These are phyloP conservation scores for Rhizomys pruinosus DNA, from an alignment of 2,113 vertebrate genomes.

Conservation along the genomic window DNA sequence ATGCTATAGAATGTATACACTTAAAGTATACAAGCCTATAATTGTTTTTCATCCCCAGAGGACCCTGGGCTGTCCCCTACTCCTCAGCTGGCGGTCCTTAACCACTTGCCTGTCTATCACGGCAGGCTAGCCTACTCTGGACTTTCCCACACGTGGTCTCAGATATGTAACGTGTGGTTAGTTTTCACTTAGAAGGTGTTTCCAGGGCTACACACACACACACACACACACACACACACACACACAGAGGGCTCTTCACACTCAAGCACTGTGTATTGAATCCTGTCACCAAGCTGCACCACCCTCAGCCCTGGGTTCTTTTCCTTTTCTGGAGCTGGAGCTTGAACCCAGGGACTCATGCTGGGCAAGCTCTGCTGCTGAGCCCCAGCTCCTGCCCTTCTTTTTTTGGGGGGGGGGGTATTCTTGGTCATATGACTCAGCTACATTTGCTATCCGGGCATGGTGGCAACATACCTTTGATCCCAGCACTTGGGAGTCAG, in stretches of 20 bases:
- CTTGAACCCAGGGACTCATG: background rate
- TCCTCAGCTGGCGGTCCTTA: no score
- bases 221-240: no score
- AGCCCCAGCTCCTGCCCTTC: no score
- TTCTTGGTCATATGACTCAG: no score
- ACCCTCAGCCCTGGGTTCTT: background rate
- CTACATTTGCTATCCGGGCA: no score
- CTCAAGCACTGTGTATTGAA: no score
- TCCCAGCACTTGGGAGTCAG: no score
- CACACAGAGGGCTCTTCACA: no score
- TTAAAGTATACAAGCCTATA: background rate
- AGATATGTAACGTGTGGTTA: fast-evolving
- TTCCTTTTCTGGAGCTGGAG: background rate
- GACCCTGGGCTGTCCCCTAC: background rate
- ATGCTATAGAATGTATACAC: background rate
- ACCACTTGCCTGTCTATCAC: background rate
- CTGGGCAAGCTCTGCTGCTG: background rate
- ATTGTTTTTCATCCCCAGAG: background rate
- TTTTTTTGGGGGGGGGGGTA: no score
- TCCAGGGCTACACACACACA: no score
- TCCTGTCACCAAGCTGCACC: background rate
- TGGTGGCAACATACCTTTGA: no score
- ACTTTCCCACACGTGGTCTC: background rate
- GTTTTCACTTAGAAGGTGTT: background rate
- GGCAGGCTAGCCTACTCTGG: background rate